These are phyloP conservation scores for Atherinomorus stipes DNA, from an alignment of 2,113 vertebrate species.

Conservation along the genomic window DNA sequence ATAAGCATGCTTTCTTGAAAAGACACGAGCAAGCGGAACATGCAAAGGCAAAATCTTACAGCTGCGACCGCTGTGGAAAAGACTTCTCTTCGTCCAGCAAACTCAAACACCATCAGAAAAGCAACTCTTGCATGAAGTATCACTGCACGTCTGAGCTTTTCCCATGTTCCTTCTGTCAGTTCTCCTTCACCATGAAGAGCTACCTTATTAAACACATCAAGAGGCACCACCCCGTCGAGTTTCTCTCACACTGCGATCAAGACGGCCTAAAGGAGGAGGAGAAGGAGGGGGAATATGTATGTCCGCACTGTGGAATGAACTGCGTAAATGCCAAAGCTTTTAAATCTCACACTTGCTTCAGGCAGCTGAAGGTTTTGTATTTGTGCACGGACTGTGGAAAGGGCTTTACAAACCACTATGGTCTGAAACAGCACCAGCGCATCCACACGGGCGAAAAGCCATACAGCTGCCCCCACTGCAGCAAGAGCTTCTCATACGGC, in stretches of 20 bases:
- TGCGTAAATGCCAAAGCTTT: constrained; percentile 65
- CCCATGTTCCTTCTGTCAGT: constrained; percentile 78
- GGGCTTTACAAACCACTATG: constrained; percentile 79
- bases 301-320: constrained; percentile 70
- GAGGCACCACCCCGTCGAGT: constrained; percentile 80
- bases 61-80: constrained; percentile 77
- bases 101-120: constrained; percentile 81
- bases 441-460: constrained; percentile 84
- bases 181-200: constrained; percentile 83
- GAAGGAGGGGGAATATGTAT: constrained; percentile 41
- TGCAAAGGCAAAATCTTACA: constrained; percentile 47
- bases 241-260: constrained; percentile 43
- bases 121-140: constrained; percentile 68
- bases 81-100: constrained; percentile 69
- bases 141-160: constrained; percentile 73
- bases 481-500: constrained; percentile 79
- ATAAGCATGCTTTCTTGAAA: constrained; percentile 67
- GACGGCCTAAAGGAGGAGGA: constrained; percentile 35
- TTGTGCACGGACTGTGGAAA: constrained; percentile 83
- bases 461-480: constrained; percentile 77
- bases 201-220: constrained; percentile 82
- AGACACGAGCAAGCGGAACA: constrained; percentile 77
- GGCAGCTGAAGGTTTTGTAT: constrained; percentile 76
- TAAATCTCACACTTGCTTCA: constrained; percentile 77
- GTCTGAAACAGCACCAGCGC: constrained; percentile 82